Evolutionary conservation across 1,140 invertebrate species (phyloP).

Genomic region (Hyles vespertilio): DNA sequence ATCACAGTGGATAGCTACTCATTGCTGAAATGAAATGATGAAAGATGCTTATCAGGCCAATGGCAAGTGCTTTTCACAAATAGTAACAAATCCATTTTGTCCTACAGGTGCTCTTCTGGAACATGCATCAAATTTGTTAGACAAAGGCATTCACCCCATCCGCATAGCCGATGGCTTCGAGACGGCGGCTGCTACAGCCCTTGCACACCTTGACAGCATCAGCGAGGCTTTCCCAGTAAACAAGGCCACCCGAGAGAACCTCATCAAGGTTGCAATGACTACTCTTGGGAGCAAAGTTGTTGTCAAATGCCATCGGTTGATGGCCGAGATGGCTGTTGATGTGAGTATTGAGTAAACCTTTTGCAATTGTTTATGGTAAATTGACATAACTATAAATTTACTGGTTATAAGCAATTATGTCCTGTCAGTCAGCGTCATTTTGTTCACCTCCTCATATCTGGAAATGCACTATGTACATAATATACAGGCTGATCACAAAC

Average conservation of each 20-base stretch:
- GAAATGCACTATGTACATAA: too few species aligned
- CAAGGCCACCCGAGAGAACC: slow-evolving; percentile 88
- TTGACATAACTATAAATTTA: too few species aligned
- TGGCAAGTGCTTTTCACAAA: too few species aligned
- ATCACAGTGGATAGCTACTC: too few species aligned
- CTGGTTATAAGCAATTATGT: too few species aligned
- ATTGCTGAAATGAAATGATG: too few species aligned
- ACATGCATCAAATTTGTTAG: slow-evolving; percentile 94
- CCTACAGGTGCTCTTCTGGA: slow-evolving; percentile 92
- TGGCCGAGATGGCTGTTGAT: slow-evolving; percentile 99
- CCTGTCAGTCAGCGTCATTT: too few species aligned
- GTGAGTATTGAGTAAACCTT: slow-evolving; percentile 66
- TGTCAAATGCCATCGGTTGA: slow-evolving; percentile 93
- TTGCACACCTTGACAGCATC: slow-evolving; percentile 92
- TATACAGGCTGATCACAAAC: too few species aligned
- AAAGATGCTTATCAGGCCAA: too few species aligned
- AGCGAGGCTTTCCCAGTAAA: slow-evolving; percentile 93
- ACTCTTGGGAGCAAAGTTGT: slow-evolving; percentile 99
- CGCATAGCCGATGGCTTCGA: slow-evolving; percentile 99
- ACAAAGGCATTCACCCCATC: slow-evolving; percentile 99
- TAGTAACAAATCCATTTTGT: neutral
- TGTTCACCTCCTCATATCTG: too few species aligned
- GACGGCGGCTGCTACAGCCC: slow-evolving; percentile 93
- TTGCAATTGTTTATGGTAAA: too few species aligned
- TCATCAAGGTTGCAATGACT: slow-evolving; percentile 98